phyloP scores from a whole-genome alignment of 2,888 invertebrate species.

The Dastarcus helophoroides region DNA sequence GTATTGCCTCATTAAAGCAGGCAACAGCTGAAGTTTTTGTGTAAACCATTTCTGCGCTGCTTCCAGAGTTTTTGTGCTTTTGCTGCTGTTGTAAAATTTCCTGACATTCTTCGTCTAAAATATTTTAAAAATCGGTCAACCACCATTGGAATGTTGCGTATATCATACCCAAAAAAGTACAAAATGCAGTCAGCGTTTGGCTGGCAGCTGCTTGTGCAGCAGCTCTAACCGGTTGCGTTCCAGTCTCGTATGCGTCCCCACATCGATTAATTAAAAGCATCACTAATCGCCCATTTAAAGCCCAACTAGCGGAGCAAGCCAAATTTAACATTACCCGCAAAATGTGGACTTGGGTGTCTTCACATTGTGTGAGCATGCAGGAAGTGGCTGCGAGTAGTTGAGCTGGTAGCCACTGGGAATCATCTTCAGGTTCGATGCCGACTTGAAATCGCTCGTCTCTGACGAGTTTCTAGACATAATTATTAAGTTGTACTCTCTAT shows the following conservation, averaged over 20 bases:
- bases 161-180: conserved; percentile 59
- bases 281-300: conserved; percentile 78
- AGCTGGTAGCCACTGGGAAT: conserved; percentile 85
- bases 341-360: conserved; percentile 71
- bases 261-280: conserved; percentile 78
- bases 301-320: conserved; percentile 80
- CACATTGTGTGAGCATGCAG: conserved; percentile 64
- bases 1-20: conserved; percentile 82
- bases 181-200: conserved; percentile 77
- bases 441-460: conserved; percentile 87
- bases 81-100: conserved; percentile 49
- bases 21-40: conserved; percentile 58
- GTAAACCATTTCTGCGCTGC: conserved; percentile 44
- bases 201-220: conserved; percentile 85
- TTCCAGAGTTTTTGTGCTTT: conserved; percentile 37
- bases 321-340: conserved; percentile 71
- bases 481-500: neutral
- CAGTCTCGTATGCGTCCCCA: conserved; percentile 69
- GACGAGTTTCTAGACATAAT: conserved; percentile 60
- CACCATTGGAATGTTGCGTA: neutral
- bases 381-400: conserved; percentile 80
- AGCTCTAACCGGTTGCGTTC: conserved; percentile 69
- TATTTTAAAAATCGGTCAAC: neutral
- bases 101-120: conserved; percentile 62
- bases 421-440: conserved; percentile 81